These are phyloP conservation scores for Ormia ochracea DNA, from an alignment of 2,888 invertebrate genomes.

Conservation along the genomic window DNA sequence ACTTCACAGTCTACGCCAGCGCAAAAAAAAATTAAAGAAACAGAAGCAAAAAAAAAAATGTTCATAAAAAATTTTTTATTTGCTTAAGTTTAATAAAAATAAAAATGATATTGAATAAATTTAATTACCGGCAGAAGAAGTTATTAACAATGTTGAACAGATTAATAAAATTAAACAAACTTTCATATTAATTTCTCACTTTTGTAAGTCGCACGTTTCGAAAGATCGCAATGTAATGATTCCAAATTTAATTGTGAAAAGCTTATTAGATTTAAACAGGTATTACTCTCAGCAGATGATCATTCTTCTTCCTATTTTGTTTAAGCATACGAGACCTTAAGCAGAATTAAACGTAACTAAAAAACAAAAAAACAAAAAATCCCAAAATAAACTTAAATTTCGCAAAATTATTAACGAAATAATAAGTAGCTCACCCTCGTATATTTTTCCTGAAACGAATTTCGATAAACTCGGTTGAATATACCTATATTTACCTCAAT, in stretches of 20 bases:
- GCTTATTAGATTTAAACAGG: conserved; percentile 46
- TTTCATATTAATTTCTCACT: conserved; percentile 34
- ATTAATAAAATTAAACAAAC: conserved; percentile 39
- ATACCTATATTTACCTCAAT: too few species aligned
- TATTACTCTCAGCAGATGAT: conserved; percentile 27
- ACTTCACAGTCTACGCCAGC: conserved; percentile 61
- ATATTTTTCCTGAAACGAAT: too few species aligned
- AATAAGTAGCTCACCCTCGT: too few species aligned
- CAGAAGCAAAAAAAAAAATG: neutral
- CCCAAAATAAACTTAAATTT: too few species aligned
- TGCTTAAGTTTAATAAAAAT: neutral
- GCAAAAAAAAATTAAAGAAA: neutral
- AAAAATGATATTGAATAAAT: neutral
- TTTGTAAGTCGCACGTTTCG: conserved; percentile 11
- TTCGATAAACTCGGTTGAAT: too few species aligned
- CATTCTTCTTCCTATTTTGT: too few species aligned
- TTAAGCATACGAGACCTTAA: neutral
- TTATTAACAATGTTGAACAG: conserved; percentile 41
- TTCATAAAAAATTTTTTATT: conserved; percentile 8
- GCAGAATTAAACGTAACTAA: neutral
- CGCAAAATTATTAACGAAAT: too few species aligned
- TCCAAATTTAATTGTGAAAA: neutral
- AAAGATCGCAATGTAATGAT: conserved; percentile 41
- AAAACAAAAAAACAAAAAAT: too few species aligned
- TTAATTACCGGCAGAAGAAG: conserved; percentile 54